phyloP scores from a whole-genome alignment of 2,113 vertebrate genomes.

The Acinonyx jubatus region DNA sequence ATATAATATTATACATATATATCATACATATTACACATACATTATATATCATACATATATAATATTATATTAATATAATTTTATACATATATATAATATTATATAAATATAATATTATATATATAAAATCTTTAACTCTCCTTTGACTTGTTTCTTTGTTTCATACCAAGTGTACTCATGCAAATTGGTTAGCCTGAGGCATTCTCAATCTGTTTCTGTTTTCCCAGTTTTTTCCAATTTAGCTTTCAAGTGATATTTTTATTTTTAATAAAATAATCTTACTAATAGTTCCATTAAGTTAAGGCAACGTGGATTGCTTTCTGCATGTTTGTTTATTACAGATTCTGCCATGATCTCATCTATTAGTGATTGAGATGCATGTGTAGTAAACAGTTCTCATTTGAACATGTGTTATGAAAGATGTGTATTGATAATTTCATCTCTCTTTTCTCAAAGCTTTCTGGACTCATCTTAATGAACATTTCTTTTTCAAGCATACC shows the following conservation, averaged over 20 bases:
- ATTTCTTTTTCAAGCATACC: background rate
- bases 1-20: no score
- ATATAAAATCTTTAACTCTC: background rate
- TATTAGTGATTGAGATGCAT: background rate
- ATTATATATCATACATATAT: no score
- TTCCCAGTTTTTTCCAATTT: background rate
- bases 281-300: background rate
- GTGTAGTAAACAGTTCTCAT: background rate
- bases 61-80: no score
- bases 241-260: background rate
- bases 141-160: background rate
- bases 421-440: background rate
- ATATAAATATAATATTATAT: no score
- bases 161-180: background rate
- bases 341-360: background rate
- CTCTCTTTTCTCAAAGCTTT: background rate
- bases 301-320: background rate
- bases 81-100: no score
- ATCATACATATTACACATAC: no score
- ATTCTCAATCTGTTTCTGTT: background rate
- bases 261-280: background rate
- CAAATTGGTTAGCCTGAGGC: background rate
- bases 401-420: background rate
- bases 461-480: background rate
- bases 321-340: background rate